Base-by-base conservation (phyloP, 2,888 invertebrate species). In the Emesis furor region DNA sequence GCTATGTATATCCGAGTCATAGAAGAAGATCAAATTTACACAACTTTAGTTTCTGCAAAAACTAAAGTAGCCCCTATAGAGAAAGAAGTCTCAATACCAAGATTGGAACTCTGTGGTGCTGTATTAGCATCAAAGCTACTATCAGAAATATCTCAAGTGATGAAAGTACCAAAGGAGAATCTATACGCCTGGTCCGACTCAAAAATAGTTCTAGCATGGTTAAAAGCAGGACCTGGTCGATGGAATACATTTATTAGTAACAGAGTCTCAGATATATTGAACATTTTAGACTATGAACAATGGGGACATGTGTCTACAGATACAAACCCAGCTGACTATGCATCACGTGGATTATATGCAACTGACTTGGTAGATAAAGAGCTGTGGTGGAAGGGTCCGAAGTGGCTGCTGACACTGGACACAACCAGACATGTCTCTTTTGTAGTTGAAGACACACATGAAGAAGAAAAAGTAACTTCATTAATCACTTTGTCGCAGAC, bases 321-420 rank as follows among this genome's bases (percentile, higher is more conserved):
- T 1, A 71, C 89, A 6, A 91, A 91, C 75, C 90, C 91, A 3
- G 90, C 90, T 0, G 91, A 91, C 76, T 62, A 39, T 2, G 72
- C 72, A 3, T 72, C 62, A 6, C 14, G 10, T 78, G 77, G 77
- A 14, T 78, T 5, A 37, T 35, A 46, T 24, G 24, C 24, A 24
- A 24, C 24, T 24, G 24, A 24, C 24, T 24, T 24, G 24, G 24
- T 24, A 24, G 24, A 24, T 24, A 24, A 24, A 24, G 24, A 24
- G 24, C 24, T 24, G 24, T 24, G 24, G 24, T 24, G 24, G 24
- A 24, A 24, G 24, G 24, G 24, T 24, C 24, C 24, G 24, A 24
- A 24, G 24, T 24, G 24, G 24, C 24, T 24, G 24, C 24, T 24
- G 24, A 24, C 24, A 24, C 24, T 24, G 24, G 24, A 24, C 24